Base-by-base conservation (phyloP, 2,797 vertebrate genomes). In the Percopsis omiscomaycus region DNA sequence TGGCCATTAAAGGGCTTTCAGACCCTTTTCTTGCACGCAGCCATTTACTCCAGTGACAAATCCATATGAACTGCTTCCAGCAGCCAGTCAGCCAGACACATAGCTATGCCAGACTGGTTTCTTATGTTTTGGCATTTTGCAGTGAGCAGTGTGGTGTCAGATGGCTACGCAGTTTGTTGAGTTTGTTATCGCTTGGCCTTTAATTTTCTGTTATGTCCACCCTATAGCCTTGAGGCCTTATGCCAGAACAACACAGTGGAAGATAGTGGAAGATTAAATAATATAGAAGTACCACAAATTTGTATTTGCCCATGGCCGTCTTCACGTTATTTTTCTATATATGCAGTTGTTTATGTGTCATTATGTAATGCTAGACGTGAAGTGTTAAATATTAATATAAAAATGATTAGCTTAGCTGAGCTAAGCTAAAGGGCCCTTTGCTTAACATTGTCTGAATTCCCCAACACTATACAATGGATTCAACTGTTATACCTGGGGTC, bases 121-220 rank as follows among this genome's bases (percentile, higher is more conserved):
- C 32, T 56, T 30, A 37, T 42, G 55, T 13, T 57, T 57, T 11
- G 10, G 28, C 27, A 15, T 59, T 59, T 56, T 30, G 14, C 45
- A 15, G 12, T 49, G 58, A 59, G 46, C 27, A 4, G 55, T 59
- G 14, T 14, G 10, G 5, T 12, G 59, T 55, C 55, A 50, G 37
- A 57, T 68, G 47, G 44, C 14, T n/a, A 10, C 52, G 37, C 60
- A 46, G n/a, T 32, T 10, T 59, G 68, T 10, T 59, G 68, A 60
- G 64, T 69, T 55, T 72, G 55, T 59, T 54, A 57, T 45, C 12
- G 22, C 48, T 37, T 3, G 2, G 46, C 58, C 15, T 42, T 4
- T n/a, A 13, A 30, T 45, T 11, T 28, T 10, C 8, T 59, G 46
- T 53, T 56, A 29, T 55, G 14, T 53, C 4, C n/a, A 49, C 22